phyloP scores from a whole-genome alignment of 2,888 invertebrate genomes.

The Zygothrica quintamaculata region DNA sequence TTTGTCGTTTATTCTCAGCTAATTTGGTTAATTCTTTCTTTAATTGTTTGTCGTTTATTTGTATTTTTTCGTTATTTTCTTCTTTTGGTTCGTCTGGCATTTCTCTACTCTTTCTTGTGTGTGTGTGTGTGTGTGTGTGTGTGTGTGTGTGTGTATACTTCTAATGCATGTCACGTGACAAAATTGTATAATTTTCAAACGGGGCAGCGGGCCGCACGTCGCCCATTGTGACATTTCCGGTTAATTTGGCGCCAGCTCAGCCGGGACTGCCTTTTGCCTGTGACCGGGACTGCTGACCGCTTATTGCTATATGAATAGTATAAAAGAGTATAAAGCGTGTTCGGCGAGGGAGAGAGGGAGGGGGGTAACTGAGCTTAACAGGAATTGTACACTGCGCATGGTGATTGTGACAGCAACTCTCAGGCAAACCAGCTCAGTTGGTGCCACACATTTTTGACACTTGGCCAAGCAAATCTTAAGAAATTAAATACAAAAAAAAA shows the following conservation, averaged over 20 bases:
- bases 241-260: conserved; percentile 80
- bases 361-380: too few relatives aligned
- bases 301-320: too few relatives aligned
- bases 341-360: too few relatives aligned
- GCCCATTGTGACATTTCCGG: conserved; percentile 80
- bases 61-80: conserved; percentile 14
- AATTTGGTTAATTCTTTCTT: conserved; percentile 56
- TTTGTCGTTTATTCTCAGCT: conserved; percentile 33
- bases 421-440: conserved; percentile 34
- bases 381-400: too few relatives aligned
- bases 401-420: conserved; percentile 27
- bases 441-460: conserved; percentile 71
- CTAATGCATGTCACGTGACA: conserved; percentile 81
- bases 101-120: conserved; percentile 54
- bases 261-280: conserved; percentile 36
- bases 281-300: conserved; percentile 8
- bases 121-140: conserved; percentile 38
- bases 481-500: conserved; percentile 19
- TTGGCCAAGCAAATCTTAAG: conserved; percentile 74
- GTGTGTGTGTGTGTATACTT: conserved; percentile 48
- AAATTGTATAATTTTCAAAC: conserved; percentile 80
- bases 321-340: too few relatives aligned
- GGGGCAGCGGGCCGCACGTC: conserved; percentile 77
- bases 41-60: conserved; percentile 68
- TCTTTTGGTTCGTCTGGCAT: conserved; percentile 59